phyloP scores from a whole-genome alignment of 1,140 invertebrate species.

The Colletes gigas region DNA sequence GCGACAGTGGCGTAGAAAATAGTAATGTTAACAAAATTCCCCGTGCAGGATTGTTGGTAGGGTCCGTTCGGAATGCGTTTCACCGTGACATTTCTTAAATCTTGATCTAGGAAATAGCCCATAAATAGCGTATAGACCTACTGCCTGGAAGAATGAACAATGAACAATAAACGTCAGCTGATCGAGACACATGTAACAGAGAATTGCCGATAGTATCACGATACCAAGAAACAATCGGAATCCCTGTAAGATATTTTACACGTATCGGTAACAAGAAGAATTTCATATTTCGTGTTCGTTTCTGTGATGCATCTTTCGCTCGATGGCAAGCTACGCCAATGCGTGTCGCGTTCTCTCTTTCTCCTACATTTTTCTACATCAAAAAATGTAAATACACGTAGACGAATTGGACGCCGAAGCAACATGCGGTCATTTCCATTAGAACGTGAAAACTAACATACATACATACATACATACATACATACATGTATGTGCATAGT shows the following conservation, averaged over 20 bases:
- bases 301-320: not conserved
- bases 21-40: not conserved
- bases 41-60: too few species aligned
- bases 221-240: too few species aligned
- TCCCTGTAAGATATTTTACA: not conserved
- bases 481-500: not conserved
- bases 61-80: too few species aligned
- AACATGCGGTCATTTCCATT: slow-evolving; percentile 22
- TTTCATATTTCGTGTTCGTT: too few species aligned
- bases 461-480: too few species aligned
- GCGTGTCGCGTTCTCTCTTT: not conserved
- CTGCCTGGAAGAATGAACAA: not conserved
- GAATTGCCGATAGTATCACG: not conserved
- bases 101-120: too few species aligned
- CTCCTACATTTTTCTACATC: slow-evolving; percentile 6
- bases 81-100: too few species aligned
- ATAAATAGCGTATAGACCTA: too few species aligned
- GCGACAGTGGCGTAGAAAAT: slow-evolving; percentile 30
- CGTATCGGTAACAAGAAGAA: not conserved
- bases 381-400: slow-evolving; percentile 10
- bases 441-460: not conserved
- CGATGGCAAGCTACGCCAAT: slow-evolving; percentile 13
- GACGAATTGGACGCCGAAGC: not conserved
- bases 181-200: too few species aligned
- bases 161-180: not conserved